Conservation (phyloP, 2,888 invertebrate genomes). For the Polyommatus iphigenia region DNA sequence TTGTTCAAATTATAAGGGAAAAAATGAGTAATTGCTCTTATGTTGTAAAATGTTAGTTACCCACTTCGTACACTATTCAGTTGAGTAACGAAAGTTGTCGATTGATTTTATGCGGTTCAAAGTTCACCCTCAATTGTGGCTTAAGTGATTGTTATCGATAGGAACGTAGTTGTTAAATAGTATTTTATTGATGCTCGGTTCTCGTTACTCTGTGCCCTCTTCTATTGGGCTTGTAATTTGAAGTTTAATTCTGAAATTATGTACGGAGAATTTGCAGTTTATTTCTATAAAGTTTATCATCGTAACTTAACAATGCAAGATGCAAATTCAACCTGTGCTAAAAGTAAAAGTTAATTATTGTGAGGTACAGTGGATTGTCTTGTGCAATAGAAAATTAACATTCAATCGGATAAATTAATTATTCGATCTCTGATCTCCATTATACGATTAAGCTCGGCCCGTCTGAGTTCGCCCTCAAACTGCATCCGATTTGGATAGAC, state of each 20-base stretch:
- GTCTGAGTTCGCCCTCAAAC: constrained; percentile 70
- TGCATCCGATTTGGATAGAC: constrained; percentile 64
- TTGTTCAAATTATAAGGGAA: too few relatives aligned
- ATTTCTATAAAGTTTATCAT: neutral
- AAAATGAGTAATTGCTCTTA: too few relatives aligned
- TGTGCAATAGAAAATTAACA: constrained; percentile 34
- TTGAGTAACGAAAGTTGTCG: constrained; percentile 35
- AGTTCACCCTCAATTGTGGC: constrained; percentile 17
- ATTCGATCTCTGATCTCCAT: constrained; percentile 68
- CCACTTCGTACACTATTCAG: too few relatives aligned
- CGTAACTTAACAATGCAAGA: constrained; percentile 1
- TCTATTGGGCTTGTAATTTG: neutral
- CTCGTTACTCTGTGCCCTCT: neutral
- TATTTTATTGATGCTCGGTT: constrained; percentile 1
- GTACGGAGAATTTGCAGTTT: neutral
- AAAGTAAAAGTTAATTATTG: constrained; percentile 28
- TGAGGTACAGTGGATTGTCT: constrained; percentile 17
- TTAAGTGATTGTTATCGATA: constrained; percentile 24
- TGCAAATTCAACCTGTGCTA: constrained; percentile 15
- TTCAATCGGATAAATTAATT: constrained; percentile 68
- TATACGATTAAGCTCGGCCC: constrained; percentile 73
- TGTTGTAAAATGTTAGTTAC: too few relatives aligned
- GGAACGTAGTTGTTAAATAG: constrained; percentile 21
- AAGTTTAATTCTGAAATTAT: neutral
- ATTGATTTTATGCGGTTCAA: constrained; percentile 28